Conservation (phyloP, 2,888 invertebrate species). For the Drosophila pseudotalamancana region DNA sequence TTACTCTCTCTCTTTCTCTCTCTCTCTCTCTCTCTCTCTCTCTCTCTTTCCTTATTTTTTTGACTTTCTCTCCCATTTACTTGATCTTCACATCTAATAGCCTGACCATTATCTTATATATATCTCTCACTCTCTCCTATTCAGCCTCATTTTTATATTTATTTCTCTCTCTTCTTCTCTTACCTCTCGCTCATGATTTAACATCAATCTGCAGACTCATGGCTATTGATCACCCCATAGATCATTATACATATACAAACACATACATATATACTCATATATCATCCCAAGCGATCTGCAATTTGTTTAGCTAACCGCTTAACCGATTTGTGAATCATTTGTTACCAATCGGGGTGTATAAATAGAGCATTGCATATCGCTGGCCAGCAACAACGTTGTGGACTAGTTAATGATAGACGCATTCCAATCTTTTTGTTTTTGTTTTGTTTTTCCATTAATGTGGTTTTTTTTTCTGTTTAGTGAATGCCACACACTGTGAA, state of each 20-base stretch:
- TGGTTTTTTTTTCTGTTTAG: not conserved
- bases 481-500: conserved; percentile 33
- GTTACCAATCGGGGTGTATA: conserved; percentile 5
- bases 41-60: not conserved
- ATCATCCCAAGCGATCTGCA: not conserved
- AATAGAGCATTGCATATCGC: conserved; percentile 4
- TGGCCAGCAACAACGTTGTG: conserved; percentile 21
- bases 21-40: not conserved
- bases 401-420: conserved; percentile 26
- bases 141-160: no score
- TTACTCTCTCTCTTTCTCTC: not conserved
- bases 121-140: no score
- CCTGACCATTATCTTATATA: no score
- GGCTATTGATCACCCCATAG: no score
- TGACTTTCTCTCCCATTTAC: not conserved
- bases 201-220: not conserved
- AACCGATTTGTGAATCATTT: not conserved
- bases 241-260: not conserved
- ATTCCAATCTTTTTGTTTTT: conserved; percentile 5
- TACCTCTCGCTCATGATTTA: not conserved
- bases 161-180: not conserved
- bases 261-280: not conserved
- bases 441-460: no score
- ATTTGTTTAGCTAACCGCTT: not conserved
- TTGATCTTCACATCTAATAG: no score